Evolutionary conservation across 2,888 invertebrate genomes (phyloP), one percentile per base, ranked within the genome.

Genomic region (Listrodromus nycthemerus): DNA sequence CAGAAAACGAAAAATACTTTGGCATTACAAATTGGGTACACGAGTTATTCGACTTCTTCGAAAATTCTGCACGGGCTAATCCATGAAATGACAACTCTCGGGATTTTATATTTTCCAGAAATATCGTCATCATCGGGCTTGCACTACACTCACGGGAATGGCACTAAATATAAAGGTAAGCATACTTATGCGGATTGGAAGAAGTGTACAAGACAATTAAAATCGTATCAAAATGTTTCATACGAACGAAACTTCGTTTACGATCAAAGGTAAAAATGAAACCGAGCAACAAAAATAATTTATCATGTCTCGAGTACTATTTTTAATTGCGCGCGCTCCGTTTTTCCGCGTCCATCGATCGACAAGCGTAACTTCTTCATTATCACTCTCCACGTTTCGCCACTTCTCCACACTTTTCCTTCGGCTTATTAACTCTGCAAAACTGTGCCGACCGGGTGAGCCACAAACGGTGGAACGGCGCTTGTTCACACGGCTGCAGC

Each of bases 131-230:
- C 87, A 50, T 86, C 90, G 16, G 89, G 87, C 48, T 88, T 88
- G 41, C 88, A 87, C 58, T 85, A 86, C 66, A 87, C 83, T 48
- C 89, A 87, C 77, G 88, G 84, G 33, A 89, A 88, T 79, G 89
- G 88, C 71, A 89, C 90, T 27, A 91, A 89, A 83, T 87, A 92
- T 76, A 92, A 92, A 91, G 92, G 93, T 92, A 88, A 91, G 83
- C 7, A 13, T 16, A 45, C 41, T 48, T 52, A 0, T 61, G 58
- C 48, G 45, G 58, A 30, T 55, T 37, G 10, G 52, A 7, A 16
- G 3, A 16, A 45, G 16, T 0, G 13, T 16, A 1, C 16, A 73
- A 33, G n/a, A 74, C 16, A 7, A 21, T 61, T 24, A 48, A 45
- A 13, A 33, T n/a, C 27, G 21, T n/a, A 77, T 24, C n/a, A 48